A percentile compares a stretch with the other conserved stretches of the same genome.
Conservation (phyloP, 2,113 vertebrate genomes). For the Myiopsitta monachus region DNA sequence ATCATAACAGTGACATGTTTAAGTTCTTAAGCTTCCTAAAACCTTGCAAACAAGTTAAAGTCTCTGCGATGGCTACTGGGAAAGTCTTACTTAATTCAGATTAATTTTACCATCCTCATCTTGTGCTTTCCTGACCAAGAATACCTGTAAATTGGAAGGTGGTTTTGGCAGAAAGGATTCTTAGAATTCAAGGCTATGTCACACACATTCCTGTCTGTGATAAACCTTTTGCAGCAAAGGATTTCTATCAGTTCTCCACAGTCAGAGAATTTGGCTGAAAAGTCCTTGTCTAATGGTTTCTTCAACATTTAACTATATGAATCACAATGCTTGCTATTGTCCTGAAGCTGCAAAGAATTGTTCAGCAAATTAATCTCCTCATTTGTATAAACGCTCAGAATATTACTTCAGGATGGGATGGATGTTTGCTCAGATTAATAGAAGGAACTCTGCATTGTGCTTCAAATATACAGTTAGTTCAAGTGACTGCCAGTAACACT, state of each 20-base stretch:
- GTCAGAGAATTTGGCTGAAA: neutral
- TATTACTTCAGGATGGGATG: neutral
- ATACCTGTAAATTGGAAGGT: neutral
- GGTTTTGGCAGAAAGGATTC: neutral
- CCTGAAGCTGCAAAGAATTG: neutral
- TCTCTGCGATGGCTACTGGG: neutral
- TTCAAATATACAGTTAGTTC: neutral
- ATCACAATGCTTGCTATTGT: neutral
- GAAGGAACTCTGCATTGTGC: neutral
- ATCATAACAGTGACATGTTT: slow-evolving; percentile 30
- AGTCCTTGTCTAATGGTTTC: neutral
- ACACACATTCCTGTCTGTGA: neutral
- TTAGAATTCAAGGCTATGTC: neutral
- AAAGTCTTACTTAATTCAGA: neutral
- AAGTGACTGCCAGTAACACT: neutral
- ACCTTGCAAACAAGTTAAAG: neutral
- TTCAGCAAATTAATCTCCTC: neutral
- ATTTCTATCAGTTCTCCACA: neutral
- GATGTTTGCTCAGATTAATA: neutral
- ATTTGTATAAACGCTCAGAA: neutral
- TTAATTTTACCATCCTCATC: neutral
- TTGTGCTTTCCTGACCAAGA: neutral
- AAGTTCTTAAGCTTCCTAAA: slow-evolving; percentile 25
- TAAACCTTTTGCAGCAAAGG: neutral
- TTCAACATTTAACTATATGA: neutral